Percentiles rank a stretch among this genome's conserved stretches.
These are phyloP conservation scores for Acrocephalus arundinaceus DNA, from an alignment of 2,113 vertebrate genomes.

Conservation along the genomic window DNA sequence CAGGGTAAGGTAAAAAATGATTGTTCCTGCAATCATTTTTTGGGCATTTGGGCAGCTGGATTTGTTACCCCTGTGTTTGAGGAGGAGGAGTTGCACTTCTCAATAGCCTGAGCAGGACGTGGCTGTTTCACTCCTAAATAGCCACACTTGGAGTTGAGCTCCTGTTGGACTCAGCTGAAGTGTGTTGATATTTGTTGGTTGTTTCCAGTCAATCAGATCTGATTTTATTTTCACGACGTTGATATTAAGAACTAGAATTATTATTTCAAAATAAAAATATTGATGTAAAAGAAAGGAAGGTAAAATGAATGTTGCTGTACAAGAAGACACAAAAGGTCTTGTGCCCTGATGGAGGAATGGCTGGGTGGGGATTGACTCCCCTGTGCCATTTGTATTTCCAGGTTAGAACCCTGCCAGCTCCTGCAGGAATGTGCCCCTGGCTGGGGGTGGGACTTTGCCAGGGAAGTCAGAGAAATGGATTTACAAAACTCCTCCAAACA, in stretches of 20 bases:
- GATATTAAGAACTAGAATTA: neutral
- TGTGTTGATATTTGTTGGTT: rapidly evolving
- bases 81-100: neutral
- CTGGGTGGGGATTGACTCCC: neutral
- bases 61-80: neutral
- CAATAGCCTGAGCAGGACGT: rapidly evolving
- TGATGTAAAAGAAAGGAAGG: neutral
- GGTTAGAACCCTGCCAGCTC: neutral
- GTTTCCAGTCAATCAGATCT: neutral
- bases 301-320: neutral
- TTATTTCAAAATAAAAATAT: neutral
- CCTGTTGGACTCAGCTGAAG: neutral
- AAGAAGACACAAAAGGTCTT: rapidly evolving
- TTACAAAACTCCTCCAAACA: neutral
- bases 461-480: neutral
- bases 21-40: neutral
- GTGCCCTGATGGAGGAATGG: neutral
- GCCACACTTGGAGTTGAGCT: neutral
- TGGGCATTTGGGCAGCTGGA: neutral
- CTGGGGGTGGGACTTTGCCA: neutral
- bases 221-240: neutral
- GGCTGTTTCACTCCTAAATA: neutral
- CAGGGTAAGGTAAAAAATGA: too few species aligned
- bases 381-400: rapidly evolving
- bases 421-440: rapidly evolving